phyloP scores from a whole-genome alignment of 2,888 invertebrate species.

The Sesamia inferens region DNA sequence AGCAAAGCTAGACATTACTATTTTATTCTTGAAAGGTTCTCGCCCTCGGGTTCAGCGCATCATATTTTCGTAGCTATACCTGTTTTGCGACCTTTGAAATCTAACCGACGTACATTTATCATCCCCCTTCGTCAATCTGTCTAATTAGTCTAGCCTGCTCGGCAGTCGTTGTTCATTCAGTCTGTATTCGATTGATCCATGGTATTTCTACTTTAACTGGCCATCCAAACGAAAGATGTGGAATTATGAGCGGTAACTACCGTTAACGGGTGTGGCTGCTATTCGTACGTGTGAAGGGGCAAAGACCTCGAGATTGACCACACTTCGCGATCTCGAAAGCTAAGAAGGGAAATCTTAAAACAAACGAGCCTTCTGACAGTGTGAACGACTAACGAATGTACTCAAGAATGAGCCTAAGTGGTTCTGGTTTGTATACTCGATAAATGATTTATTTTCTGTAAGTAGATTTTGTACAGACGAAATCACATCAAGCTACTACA shows the following conservation, averaged over 20 bases:
- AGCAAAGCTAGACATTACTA: slow-evolving; percentile 37
- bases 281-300: slow-evolving; percentile 80
- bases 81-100: slow-evolving; percentile 36
- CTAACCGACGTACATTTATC: slow-evolving; percentile 39
- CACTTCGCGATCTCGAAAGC: slow-evolving; percentile 60
- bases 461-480: no score
- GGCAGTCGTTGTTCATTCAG: slow-evolving; percentile 47
- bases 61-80: slow-evolving; percentile 28
- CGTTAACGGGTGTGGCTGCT: slow-evolving; percentile 81
- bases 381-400: slow-evolving; percentile 47
- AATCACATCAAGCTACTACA: no score
- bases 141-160: slow-evolving; percentile 45
- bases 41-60: slow-evolving; percentile 48
- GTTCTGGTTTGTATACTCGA: slow-evolving; percentile 8
- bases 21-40: slow-evolving; percentile 40
- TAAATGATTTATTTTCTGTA: no score
- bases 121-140: slow-evolving; percentile 40
- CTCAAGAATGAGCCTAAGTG: slow-evolving; percentile 3
- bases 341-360: slow-evolving; percentile 53
- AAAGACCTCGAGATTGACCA: slow-evolving; percentile 77
- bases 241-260: slow-evolving; percentile 74
- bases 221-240: slow-evolving; percentile 66
- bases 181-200: slow-evolving; percentile 54
- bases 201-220: slow-evolving; percentile 61
- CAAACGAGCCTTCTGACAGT: slow-evolving; percentile 46